These are phyloP conservation scores for Aporophyla lueneburgensis DNA, from an alignment of 2,888 invertebrate genomes.

Conservation along the genomic window DNA sequence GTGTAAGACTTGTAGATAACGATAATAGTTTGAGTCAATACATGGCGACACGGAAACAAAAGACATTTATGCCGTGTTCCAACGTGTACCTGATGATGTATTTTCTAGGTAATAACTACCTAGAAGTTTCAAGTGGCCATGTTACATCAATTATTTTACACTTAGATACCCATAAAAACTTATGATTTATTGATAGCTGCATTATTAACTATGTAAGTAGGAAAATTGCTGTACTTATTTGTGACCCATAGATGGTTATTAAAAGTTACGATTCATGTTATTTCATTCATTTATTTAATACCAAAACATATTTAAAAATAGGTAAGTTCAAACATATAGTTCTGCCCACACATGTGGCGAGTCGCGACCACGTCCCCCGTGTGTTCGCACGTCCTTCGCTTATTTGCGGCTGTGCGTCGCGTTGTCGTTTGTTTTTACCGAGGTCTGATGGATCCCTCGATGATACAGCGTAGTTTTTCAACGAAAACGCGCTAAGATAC, in stretches of 20 bases:
- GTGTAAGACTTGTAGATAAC: constrained; percentile 36
- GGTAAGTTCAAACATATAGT: neutral
- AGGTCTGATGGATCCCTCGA: constrained; percentile 70
- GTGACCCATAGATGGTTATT: no score
- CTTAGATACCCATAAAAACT: neutral
- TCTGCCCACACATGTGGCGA: neutral
- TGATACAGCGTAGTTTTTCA: constrained; percentile 71
- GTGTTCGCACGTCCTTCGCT: neutral
- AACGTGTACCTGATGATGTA: neutral
- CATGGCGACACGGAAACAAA: constrained; percentile 6
- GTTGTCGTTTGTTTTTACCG: constrained; percentile 73
- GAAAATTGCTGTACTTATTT: neutral
- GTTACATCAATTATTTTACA: constrained; percentile 17
- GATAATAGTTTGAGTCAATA: constrained; percentile 43
- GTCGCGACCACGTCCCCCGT: neutral
- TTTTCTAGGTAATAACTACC: constrained; percentile 16
- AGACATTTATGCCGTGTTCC: neutral
- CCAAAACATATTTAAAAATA: neutral
- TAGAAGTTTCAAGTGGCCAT: neutral
- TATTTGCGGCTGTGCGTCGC: constrained; percentile 56
- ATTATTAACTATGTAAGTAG: neutral
- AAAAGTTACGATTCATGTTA: neutral
- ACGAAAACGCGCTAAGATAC: constrained; percentile 22
- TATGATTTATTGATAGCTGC: neutral
- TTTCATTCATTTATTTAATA: neutral